Evolutionary conservation across 2,113 vertebrate genomes (phyloP), one percentile per base, ranked within the genome.

Genomic region (Scortum barcoo): DNA sequence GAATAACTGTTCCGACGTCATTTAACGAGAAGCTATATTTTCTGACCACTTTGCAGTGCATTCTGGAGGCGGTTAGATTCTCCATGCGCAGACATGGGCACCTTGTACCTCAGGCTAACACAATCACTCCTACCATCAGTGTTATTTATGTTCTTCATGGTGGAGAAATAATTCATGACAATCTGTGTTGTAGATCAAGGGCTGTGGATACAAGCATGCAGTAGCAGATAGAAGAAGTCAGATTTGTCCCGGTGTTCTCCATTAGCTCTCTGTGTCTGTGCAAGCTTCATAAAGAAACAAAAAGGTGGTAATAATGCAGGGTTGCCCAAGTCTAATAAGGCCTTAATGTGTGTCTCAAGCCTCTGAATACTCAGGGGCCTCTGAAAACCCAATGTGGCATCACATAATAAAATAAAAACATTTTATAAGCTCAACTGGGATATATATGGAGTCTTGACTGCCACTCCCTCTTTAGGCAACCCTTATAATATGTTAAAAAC

Each of bases 1-100:
- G 85, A 86, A 78, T 62, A 81, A 75, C 85, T 84, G 71, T 81
- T 88, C 78, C 46, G 38, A 44, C 20, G 73, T 87, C 36, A 66
- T 83, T 92, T 89, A 93, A 92, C 46, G 48, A 91, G 86, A 13
- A 36, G 73, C 80, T 76, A 84, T 92, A 92, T 91, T 83, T 92
- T 88, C 70, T 84, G 78, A 73, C 53, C 50, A 48, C 69, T 84
- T 87, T 86, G 80, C 68, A 22, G 62, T 79, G 78, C 62, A 73
- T 88, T 89, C 73, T n/a, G n/a, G 72, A 78, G 63, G 72, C 8
- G 16, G 51, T 86, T 65, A 66, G 53, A 79, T 72, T 72, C 63
- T 48, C 40, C n/a, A 40, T 26, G 60, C 4, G 6, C 26, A 14
- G 66, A 69, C 46, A 51, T 50, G 5, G 48, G 50, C 53, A 60